Percentiles rank a stretch among this genome's conserved stretches.
These are phyloP conservation scores for Hecatera dysodea DNA, from an alignment of 2,888 invertebrate genomes.

Conservation along the genomic window DNA sequence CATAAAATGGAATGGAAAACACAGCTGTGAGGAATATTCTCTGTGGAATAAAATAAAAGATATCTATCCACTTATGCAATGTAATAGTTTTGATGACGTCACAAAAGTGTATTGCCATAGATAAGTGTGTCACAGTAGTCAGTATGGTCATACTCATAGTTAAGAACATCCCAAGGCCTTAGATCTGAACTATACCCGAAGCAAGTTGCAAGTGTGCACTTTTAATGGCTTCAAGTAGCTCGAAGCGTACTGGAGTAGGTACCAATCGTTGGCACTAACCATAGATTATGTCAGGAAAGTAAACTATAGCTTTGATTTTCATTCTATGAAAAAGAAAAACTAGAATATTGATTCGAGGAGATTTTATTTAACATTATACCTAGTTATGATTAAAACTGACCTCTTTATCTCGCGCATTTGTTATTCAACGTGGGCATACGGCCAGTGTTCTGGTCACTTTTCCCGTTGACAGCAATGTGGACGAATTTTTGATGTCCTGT, in stretches of 20 bases:
- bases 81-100: neutral
- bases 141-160: constrained; percentile 1
- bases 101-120: constrained; percentile 5
- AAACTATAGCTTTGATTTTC: neutral
- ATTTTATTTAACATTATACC: neutral
- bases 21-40: neutral
- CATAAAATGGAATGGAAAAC: neutral
- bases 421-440: too few relatives aligned
- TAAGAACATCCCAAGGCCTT: constrained; percentile 7
- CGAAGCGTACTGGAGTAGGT: neutral
- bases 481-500: too few relatives aligned
- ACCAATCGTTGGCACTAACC: constrained; percentile 11
- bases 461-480: too few relatives aligned
- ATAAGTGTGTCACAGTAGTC: neutral
- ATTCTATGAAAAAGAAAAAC: neutral
- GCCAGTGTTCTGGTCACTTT: too few relatives aligned
- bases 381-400: too few relatives aligned
- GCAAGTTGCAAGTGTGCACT: constrained; percentile 19
- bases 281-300: neutral
- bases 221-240: constrained; percentile 8
- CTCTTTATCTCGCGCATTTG: neutral
- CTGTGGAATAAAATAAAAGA: too few relatives aligned
- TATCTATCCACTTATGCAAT: neutral
- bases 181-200: constrained; percentile 34
- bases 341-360: too few relatives aligned